These are phyloP conservation scores for Anastatus disparis DNA, from an alignment of 1,140 invertebrate genomes.

Conservation along the genomic window DNA sequence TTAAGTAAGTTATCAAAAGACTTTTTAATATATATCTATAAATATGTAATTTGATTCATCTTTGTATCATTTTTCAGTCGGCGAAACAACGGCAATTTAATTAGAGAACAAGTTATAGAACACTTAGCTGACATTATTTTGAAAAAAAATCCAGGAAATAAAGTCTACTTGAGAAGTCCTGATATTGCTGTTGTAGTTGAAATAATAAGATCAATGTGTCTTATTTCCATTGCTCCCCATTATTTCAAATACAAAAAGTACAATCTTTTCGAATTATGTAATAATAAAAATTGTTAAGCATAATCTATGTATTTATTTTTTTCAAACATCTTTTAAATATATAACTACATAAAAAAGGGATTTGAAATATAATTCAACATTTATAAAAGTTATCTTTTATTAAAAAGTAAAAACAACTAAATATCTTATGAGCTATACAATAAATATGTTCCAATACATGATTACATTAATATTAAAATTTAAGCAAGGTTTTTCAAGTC, in stretches of 20 bases:
- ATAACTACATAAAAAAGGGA: background rate
- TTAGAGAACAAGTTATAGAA: slow-evolving; percentile 77
- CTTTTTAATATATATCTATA: no score
- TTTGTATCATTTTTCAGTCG: no score
- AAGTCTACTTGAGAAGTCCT: slow-evolving; percentile 81
- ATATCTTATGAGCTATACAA: slow-evolving; percentile 13
- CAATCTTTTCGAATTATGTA: slow-evolving; percentile 71
- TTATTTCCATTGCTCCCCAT: slow-evolving; percentile 74
- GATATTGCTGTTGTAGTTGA: slow-evolving; percentile 82
- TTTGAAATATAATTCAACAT: background rate
- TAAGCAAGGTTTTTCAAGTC: background rate
- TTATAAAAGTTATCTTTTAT: background rate
- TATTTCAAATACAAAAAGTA: slow-evolving; percentile 77
- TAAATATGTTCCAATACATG: slow-evolving; percentile 23
- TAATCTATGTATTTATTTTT: background rate
- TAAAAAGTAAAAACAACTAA: slow-evolving; percentile 11
- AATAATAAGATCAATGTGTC: slow-evolving; percentile 76
- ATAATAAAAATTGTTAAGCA: slow-evolving; percentile 43
- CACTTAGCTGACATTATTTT: slow-evolving; percentile 76
- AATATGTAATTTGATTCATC: no score
- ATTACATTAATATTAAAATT: slow-evolving; percentile 14
- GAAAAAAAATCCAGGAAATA: slow-evolving; percentile 76
- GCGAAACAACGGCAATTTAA: slow-evolving; percentile 80
- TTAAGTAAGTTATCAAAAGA: slow-evolving; percentile 76
- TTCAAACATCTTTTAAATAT: background rate